phyloP scores from a whole-genome alignment of 1,140 invertebrate species.

The Drosophila melanica region DNA sequence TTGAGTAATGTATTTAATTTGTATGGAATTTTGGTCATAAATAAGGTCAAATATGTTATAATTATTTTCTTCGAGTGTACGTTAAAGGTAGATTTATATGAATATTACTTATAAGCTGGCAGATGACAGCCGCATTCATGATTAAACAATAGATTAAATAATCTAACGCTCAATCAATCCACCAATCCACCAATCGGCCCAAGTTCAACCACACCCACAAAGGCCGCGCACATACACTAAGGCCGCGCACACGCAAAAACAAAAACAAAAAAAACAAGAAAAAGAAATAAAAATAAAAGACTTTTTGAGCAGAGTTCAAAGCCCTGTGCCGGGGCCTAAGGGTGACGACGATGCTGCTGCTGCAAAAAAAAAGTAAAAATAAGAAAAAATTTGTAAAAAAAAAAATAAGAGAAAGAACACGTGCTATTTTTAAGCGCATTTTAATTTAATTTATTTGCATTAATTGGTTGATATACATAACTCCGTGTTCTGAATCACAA shows the following conservation, averaged over 20 bases:
- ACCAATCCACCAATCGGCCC: conserved; percentile 21
- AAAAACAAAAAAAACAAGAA: conserved; percentile 29
- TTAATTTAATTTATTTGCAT: conserved; percentile 74
- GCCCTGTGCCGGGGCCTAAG: conserved; percentile 31
- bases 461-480: conserved; percentile 55
- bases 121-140: conserved; percentile 34
- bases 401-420: conserved; percentile 27
- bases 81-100: background rate
- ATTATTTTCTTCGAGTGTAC: background rate
- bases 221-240: conserved; percentile 67
- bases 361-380: conserved; percentile 22
- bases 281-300: conserved; percentile 12
- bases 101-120: background rate
- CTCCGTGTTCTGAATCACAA: conserved; percentile 62
- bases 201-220: conserved; percentile 77
- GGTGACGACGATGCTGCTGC: conserved; percentile 34
- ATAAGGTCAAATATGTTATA: background rate
- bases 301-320: conserved; percentile 58
- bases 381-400: background rate
- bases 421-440: conserved; percentile 70
- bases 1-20: too few relatives aligned
- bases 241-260: conserved; percentile 29
- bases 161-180: conserved; percentile 62
- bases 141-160: conserved; percentile 41
- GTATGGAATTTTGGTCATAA: too few relatives aligned